A percentile compares a stretch with the other conserved stretches of the same genome.
phyloP scores from a whole-genome alignment of 1,140 invertebrate species.

The Papilio machaon region DNA sequence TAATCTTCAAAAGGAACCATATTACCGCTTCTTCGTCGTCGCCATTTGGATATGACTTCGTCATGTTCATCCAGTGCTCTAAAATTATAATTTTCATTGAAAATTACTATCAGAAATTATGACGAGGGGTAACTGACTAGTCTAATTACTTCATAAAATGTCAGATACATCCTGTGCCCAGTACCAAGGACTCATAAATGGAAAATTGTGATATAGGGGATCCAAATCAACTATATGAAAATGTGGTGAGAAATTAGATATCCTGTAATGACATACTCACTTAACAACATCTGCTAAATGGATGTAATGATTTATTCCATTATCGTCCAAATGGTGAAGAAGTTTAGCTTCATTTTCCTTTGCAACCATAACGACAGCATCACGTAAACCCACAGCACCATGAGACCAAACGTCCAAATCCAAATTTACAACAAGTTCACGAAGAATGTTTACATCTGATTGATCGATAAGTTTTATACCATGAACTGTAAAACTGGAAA shows the following conservation, averaged over 20 bases:
- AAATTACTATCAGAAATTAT: not conserved
- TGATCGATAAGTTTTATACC: conserved; percentile 12
- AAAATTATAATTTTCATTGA: conserved; percentile 16
- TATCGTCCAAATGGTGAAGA: not conserved
- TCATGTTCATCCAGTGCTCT: conserved; percentile 50
- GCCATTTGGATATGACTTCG: conserved; percentile 41
- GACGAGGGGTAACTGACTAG: not conserved
- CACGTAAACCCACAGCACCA: conserved; percentile 2
- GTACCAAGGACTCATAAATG: not conserved
- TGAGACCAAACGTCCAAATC: conserved; percentile 29
- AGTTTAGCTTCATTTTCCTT: conserved; percentile 24
- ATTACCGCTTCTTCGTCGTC: conserved; percentile 40
- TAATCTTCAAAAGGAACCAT: conserved; percentile 48
- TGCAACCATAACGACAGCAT: conserved; percentile 22
- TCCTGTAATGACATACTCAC: not conserved
- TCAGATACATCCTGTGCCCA: not conserved
- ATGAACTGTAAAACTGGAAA: conserved; percentile 34
- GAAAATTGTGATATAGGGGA: not conserved
- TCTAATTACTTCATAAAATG: not conserved
- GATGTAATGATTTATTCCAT: conserved; percentile 19
- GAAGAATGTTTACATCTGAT: not conserved
- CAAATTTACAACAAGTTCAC: not conserved
- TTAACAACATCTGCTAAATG: conserved; percentile 28
- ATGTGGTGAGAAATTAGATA: no score
- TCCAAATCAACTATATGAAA: no score